Evolutionary conservation across 1,140 invertebrate genomes (phyloP), one percentile per base, ranked within the genome.

Genomic region (Lethocerus indicus): DNA sequence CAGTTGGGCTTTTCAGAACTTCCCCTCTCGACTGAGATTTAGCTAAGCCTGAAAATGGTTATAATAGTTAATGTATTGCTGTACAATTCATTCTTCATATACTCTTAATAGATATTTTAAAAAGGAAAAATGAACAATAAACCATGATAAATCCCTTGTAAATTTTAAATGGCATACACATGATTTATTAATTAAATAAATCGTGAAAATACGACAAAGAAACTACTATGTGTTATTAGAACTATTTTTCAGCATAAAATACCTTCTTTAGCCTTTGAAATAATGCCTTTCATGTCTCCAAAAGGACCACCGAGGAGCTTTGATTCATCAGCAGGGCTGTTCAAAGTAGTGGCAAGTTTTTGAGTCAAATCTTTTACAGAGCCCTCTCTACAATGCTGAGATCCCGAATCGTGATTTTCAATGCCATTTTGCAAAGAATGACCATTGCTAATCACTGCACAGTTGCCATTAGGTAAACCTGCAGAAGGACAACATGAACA

Each of bases 201-300:
- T 46, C 13, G n/a, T n/a, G 46, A 20, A 6, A 12, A 29, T n/a
- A 47, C 25, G 13, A 13, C n/a, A n/a, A n/a, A n/a, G n/a, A n/a
- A n/a, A n/a, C n/a, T n/a, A n/a, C n/a, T n/a, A n/a, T n/a, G n/a
- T n/a, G n/a, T n/a, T n/a, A n/a, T n/a, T n/a, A n/a, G n/a, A n/a
- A n/a, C n/a, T n/a, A n/a, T n/a, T n/a, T n/a, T n/a, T n/a, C n/a
- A n/a, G n/a, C n/a, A n/a, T n/a, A 35, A 29, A 32, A 43, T 45
- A 60, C 87, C 88, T 68, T 94, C 87, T 71, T 91, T 94, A 46
- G 89, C 88, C 67, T 91, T 90, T 46, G 80, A 87, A 57, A 94
- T 88, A 49, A 94, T 71, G 26, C 88, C 88, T 52, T 80, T 82
- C 74, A 88, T 82, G 57, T 90, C 86, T 14, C 86, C 82, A 49